These are phyloP conservation scores for Coracopsis vasa DNA, from an alignment of 2,113 vertebrate species.

Conservation along the genomic window DNA sequence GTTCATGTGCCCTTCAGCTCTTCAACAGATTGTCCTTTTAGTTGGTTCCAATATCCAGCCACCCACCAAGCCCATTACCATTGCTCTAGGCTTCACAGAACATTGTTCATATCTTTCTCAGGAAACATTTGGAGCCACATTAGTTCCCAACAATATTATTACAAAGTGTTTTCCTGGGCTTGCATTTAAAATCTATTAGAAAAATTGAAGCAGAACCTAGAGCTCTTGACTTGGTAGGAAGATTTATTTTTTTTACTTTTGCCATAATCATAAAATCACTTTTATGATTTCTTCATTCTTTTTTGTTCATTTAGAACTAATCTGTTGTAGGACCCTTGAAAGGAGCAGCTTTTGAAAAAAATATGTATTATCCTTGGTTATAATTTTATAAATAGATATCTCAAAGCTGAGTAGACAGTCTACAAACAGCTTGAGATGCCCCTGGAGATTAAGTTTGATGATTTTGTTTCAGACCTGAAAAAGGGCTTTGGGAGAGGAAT, in stretches of 20 bases:
- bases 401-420: not conserved
- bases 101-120: no score
- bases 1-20: not conserved
- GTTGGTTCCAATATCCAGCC: not conserved
- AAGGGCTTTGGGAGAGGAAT: not conserved
- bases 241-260: not conserved
- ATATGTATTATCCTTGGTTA: not conserved
- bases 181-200: not conserved
- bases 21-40: not conserved
- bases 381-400: fast-evolving
- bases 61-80: not conserved
- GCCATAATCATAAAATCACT: not conserved
- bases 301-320: not conserved
- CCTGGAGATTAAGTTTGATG: not conserved
- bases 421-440: not conserved
- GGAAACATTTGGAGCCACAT: not conserved
- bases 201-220: not conserved
- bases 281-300: not conserved
- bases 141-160: not conserved
- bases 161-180: not conserved
- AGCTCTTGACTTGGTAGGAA: not conserved
- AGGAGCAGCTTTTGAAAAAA: not conserved
- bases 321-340: not conserved
- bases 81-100: not conserved
- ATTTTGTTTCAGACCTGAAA: not conserved